Evolutionary conservation across 2,888 invertebrate genomes (phyloP).

Genomic region (Spisula subtruncata): DNA sequence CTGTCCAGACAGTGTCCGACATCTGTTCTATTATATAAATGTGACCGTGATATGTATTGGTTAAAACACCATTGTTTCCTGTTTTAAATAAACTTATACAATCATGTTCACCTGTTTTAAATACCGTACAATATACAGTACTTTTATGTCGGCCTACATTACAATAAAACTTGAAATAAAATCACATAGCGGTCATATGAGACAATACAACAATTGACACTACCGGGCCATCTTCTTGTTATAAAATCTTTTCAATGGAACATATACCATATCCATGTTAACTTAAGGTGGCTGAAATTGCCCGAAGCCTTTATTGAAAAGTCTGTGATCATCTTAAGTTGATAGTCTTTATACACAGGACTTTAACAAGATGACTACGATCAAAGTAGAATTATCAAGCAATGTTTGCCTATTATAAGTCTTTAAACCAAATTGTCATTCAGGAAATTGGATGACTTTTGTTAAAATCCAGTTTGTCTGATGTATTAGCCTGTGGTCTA

Average conservation of each 20-base stretch:
- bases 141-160: background rate
- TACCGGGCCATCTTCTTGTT: background rate
- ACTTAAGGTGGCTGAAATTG: background rate
- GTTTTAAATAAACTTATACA: background rate
- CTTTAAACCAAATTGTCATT: background rate
- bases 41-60: background rate
- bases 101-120: constrained; percentile 12
- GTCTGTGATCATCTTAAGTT: constrained; percentile 6
- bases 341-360: background rate
- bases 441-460: constrained; percentile 16
- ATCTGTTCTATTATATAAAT: constrained; percentile 7
- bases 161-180: background rate
- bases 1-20: background rate
- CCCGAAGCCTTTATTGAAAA: background rate
- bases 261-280: background rate
- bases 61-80: background rate
- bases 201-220: constrained; percentile 21
- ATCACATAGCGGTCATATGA: background rate
- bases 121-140: background rate
- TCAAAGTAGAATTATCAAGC: background rate
- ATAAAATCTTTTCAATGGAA: background rate
- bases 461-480: background rate
- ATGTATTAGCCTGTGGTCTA: background rate
- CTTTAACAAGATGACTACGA: background rate
- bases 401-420: background rate